Base-by-base conservation (phyloP, 2,113 vertebrate species). In the Speoplatyrhinus poulsoni region DNA sequence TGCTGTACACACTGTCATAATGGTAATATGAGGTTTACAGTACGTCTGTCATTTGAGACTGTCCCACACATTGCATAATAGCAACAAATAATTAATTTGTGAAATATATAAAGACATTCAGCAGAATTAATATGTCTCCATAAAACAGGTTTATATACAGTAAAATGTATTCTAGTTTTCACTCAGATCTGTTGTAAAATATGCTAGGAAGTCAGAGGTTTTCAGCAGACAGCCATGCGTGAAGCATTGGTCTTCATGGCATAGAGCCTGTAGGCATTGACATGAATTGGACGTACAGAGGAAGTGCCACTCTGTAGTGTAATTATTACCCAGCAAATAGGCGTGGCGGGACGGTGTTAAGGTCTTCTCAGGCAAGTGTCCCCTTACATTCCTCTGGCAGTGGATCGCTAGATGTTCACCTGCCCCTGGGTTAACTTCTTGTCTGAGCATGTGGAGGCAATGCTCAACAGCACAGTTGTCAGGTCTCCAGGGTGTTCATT, bases 351-450 rank as follows among this genome's bases (percentile, higher is more conserved):
- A 56, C 15, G 15, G 15, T 3, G 58, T 66, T 17, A 16, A 67
- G 57, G 62, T 65, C 66, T 73, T 53, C 41, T 9, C 46, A 67
- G 50, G 72, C 61, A 67, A 78, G 33, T 8, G 47, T 46, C 19
- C 60, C 52, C 69, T 8, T 76, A 80, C 80, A 89, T 90, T 85
- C 86, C 64, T 80, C 13, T 55, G 46, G 13, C 13, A 53, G 26
- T 32, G 11, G 9, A 9, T 46, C 2, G 6, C 53, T 0, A 26
- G 48, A 15, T 11, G 12, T 54, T 9, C 5, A 67, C 46, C 26
- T 10, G 53, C 15, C 26, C 58, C 59, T 49, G 68, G 65, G 70
- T 67, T 46, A 13, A 7, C 47, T 70, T 79, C 87, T 74, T 86
- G 89, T 68, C 1, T 9, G 19, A 78, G 60, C 86, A 75, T 86